Base-by-base conservation (phyloP, 2,113 vertebrate species). In the Todiramphus chloris region DNA sequence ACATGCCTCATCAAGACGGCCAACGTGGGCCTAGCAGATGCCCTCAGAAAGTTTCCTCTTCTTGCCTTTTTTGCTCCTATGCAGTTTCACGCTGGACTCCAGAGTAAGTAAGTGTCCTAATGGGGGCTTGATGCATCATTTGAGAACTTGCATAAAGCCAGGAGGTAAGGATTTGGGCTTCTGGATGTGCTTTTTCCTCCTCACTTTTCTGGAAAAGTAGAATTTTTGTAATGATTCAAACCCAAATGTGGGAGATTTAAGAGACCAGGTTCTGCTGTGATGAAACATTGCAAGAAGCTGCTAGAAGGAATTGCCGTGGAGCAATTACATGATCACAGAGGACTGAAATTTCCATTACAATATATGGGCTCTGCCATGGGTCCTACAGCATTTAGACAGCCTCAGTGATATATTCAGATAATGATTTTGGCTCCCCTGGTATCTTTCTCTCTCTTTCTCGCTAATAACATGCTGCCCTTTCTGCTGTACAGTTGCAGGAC, bases 1-100 rank as follows among this genome's bases (percentile, higher is more conserved):
- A 99, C 98, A 98, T 98, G 97, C 96, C 97, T 97, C 96, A 50
- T 98, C 94, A 83, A 88, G 97, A 96, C 93, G 93, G 94, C 94
- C 97, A 96, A 94, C 60, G 14, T 93, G 95, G 95, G 96, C 97
- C 94, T 91, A 96, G 96, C 97, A 97, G 96, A 96, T 97, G 97
- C 91, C 84, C 83, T 97, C 93, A 0, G 89, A 96, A 91, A 96
- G 87, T 95, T 81, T 96, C 43, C 50, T 85, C 68, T 76, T 93
- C 96, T 96, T 96, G 87, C 74, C 59, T 88, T 69, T 60, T 76
- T 86, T 89, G 44, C 12, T 87, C 51, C 56, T 56, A 7, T 39
- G 37, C 37, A 73, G 37, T 93, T 95, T 92, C 63, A 78, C 1
- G 0, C 8, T 58, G 27, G 46, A 41, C 82, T 33, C 78, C 27